phyloP scores from a whole-genome alignment of 2,113 vertebrate genomes.

The Oceanodroma tethys region DNA sequence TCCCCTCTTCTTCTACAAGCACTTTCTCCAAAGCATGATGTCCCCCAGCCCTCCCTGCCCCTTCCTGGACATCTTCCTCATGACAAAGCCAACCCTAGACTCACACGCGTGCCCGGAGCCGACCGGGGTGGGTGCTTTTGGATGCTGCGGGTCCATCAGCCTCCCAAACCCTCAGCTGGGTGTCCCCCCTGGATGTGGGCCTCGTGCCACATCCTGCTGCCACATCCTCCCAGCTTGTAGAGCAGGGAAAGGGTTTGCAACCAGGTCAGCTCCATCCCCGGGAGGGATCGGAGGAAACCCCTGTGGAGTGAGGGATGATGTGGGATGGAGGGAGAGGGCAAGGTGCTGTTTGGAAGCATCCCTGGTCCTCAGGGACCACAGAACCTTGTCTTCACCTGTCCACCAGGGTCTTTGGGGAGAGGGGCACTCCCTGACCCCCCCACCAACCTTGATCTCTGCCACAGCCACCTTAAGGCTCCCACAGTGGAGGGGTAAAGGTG shows the following conservation, averaged over 20 bases:
- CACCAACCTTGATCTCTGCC: not conserved
- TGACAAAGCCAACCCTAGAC: constrained; percentile 37
- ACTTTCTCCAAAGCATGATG: constrained; percentile 97
- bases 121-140: not conserved
- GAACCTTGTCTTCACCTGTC: not conserved
- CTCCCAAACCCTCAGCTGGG: not conserved
- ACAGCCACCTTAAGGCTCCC: not conserved
- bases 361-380: not conserved
- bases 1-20: constrained; percentile 85
- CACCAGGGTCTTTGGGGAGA: not conserved
- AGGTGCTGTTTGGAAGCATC: not conserved
- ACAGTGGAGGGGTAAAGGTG: not conserved
- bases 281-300: not conserved
- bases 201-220: not conserved
- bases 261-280: fast-evolving
- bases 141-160: not conserved
- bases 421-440: fast-evolving
- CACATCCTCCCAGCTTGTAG: not conserved
- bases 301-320: fast-evolving
- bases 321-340: not conserved
- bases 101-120: not conserved
- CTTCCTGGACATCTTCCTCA: not conserved
- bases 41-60: not conserved
- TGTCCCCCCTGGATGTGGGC: not conserved
- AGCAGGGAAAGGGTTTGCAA: not conserved